Conservation (phyloP, 2,888 invertebrate genomes). For the Hemaris fuciformis region DNA sequence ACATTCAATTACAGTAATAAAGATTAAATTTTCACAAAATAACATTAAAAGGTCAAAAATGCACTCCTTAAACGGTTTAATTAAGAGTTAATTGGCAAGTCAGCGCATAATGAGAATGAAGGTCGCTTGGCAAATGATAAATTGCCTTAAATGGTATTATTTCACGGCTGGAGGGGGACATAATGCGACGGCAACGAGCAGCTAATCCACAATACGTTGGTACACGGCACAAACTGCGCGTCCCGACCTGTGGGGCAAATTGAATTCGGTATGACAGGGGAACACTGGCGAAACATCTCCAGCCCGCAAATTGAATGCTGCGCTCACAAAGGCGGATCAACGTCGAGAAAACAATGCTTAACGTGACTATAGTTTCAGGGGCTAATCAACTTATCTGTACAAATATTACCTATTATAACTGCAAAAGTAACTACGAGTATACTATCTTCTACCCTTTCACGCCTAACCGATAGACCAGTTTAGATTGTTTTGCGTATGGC, state of each 20-base stretch:
- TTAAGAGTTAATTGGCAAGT: not conserved
- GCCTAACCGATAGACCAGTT: too few species aligned
- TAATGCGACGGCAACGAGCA: not conserved
- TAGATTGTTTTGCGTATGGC: too few species aligned
- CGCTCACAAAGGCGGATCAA: not conserved
- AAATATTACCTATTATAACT: too few species aligned
- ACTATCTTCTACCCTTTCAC: too few species aligned
- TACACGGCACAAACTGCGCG: not conserved
- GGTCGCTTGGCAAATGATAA: conserved; percentile 3
- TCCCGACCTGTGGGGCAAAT: not conserved
- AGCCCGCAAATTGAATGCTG: not conserved
- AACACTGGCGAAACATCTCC: not conserved
- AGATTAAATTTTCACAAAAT: not conserved
- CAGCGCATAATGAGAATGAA: not conserved
- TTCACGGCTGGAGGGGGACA: not conserved
- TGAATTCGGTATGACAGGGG: not conserved
- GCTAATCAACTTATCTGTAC: too few species aligned
- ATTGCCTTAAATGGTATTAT: conserved; percentile 6
- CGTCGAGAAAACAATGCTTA: not conserved
- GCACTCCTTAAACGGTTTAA: not conserved
- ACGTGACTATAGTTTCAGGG: not conserved
- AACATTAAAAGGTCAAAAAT: not conserved
- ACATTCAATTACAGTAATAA: not conserved
- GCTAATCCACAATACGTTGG: not conserved
- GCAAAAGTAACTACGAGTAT: too few species aligned